phyloP scores from a whole-genome alignment of 2,888 invertebrate genomes.

The Frankliniella intonsa region DNA sequence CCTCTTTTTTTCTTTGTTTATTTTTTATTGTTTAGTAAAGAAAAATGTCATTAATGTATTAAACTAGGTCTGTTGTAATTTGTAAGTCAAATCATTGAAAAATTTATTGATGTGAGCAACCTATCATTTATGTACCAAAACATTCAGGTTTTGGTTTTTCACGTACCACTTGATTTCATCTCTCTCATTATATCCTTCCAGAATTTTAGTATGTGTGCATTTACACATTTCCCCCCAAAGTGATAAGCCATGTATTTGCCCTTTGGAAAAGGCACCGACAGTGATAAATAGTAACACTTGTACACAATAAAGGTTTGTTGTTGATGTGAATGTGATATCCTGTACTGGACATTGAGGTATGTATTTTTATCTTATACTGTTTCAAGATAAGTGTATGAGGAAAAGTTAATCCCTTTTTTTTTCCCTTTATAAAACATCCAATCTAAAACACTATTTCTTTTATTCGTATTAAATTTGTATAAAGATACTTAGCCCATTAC shows the following conservation, averaged over 20 bases:
- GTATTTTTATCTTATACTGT: slow-evolving; percentile 24
- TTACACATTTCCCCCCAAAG: neutral
- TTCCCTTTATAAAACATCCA: slow-evolving; percentile 4
- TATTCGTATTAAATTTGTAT: neutral
- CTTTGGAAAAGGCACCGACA: slow-evolving; percentile 19
- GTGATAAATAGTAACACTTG: slow-evolving; percentile 22
- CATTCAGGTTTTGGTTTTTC: neutral
- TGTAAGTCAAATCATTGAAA: slow-evolving; percentile 3
- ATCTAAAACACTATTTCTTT: slow-evolving; percentile 15
- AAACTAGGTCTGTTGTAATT: slow-evolving; percentile 4
- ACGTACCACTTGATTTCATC: slow-evolving; percentile 10
- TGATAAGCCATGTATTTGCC: slow-evolving; percentile 26
- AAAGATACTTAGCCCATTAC: slow-evolving; percentile 19
- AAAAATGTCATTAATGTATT: neutral
- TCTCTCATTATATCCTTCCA: slow-evolving; percentile 20
- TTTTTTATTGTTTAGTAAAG: neutral
- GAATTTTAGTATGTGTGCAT: slow-evolving; percentile 10
- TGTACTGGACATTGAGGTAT: slow-evolving; percentile 26
- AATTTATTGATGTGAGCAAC: neutral
- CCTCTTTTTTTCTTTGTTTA: neutral
- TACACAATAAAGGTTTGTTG: slow-evolving; percentile 27
- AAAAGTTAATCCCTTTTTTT: slow-evolving; percentile 20
- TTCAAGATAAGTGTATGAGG: slow-evolving; percentile 24
- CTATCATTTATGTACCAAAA: slow-evolving; percentile 3
- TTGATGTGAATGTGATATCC: slow-evolving; percentile 26